Base-by-base conservation (phyloP, 2,113 vertebrate species). In the Lasiurus borealis region DNA sequence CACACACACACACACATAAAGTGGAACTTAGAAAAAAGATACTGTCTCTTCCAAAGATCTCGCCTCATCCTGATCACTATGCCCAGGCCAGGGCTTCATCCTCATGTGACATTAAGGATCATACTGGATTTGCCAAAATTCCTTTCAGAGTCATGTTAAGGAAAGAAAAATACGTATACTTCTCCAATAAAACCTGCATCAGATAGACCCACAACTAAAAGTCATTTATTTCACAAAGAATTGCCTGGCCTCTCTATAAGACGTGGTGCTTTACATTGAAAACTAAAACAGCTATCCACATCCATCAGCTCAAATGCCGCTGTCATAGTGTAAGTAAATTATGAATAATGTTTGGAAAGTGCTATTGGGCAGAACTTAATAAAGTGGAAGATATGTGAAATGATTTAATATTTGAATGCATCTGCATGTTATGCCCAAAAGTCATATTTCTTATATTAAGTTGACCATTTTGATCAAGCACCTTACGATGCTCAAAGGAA, bases 321-420 rank as follows among this genome's bases (percentile, higher is more conserved):
- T 50, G 0, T 19, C 90, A 57, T 5, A 73, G 72, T n/a, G 82
- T 68, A 73, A 77, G 27, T 15, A 85, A 85, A 57, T 73, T 72
- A 75, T 46, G 31, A 90, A 54, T 50, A 78, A 82, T 52, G 29
- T 90, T 31, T 66, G 12, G 25, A 86, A 78, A 80, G 59, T 92
- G 54, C 78, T 88, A 36, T 57, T 92, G 57, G 29, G 15, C 8
- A 88, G 46, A 91, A 90, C 19, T 54, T 93, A 87, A 83, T 62
- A 85, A 96, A 93, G 18, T 85, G 11, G 52, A 73, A 77, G n/a
- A 40, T 44, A 62, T 15, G 7, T 62, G 27, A 91, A 69, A 90
- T 69, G 40, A 69, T 21, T 82, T 82, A 85, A 90, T 62, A 76
- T 64, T 93, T 95, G 48, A 92, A 85, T 93, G 57, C 25, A 77